These are phyloP conservation scores for Macroteleia sp. DNA, from an alignment of 2,888 invertebrate genomes.

Conservation along the genomic window DNA sequence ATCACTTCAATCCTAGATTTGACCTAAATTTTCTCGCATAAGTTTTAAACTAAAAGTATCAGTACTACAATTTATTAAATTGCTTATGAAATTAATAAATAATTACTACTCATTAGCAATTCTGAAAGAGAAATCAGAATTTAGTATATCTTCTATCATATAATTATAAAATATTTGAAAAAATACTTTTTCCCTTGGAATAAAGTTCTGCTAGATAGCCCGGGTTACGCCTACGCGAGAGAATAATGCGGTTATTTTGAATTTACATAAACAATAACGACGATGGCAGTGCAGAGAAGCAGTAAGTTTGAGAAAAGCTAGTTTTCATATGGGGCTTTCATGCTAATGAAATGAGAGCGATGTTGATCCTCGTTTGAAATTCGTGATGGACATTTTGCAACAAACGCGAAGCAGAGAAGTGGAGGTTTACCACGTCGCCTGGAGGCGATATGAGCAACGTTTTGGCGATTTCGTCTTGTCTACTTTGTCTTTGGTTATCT, in stretches of 20 bases:
- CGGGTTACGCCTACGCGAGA: no score
- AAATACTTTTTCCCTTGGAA: no score
- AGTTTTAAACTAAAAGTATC: no score
- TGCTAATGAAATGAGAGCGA: conserved; percentile 58
- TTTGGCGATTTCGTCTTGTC: conserved; percentile 17
- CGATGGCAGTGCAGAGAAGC: conserved; percentile 22
- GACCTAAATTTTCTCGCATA: no score
- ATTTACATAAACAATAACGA: conserved; percentile 60
- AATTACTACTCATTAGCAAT: no score
- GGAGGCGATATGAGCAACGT: conserved; percentile 21
- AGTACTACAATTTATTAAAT: no score
- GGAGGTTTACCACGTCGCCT: conserved; percentile 48
- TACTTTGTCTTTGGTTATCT: conserved; percentile 21
- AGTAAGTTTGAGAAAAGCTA: conserved; percentile 44
- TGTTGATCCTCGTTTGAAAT: conserved; percentile 61
- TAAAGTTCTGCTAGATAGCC: no score
- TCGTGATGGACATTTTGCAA: conserved; percentile 56
- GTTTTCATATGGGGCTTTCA: conserved; percentile 45
- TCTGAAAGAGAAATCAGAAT: no score
- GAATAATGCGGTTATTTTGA: conserved; percentile 27
- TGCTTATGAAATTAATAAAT: no score
- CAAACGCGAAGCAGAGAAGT: conserved; percentile 16
- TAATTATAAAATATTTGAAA: no score
- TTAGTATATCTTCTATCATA: no score
- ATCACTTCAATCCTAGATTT: no score